Base-by-base conservation (phyloP, 2,797 vertebrate species). In the Oryzias sinensis region DNA sequence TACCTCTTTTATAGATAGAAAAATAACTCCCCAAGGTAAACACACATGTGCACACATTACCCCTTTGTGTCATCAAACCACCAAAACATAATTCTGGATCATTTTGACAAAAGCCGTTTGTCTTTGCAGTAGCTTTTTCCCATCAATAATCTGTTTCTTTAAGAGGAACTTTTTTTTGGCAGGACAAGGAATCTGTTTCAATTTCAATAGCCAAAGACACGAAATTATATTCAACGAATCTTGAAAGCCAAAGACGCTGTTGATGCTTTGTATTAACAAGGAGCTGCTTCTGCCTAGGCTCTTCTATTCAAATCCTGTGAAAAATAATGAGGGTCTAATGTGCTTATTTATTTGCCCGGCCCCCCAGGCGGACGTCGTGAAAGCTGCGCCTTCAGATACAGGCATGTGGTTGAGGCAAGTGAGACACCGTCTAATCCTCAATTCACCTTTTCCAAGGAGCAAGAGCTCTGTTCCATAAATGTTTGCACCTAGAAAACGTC, bases 321-420 rank as follows among this genome's bases (percentile, higher is more conserved):
- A 77, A 68, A 83, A 70, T 87, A 65, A 81, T 77, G 64, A 70
- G 70, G 49, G 73, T 66, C 64, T 84, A 66, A 78, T 82, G 52
- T 68, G 41, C 56, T 79, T 78, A 74, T 77, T 81, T 80, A 68
- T 82, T 72, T 80, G 72, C 81, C 51, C 56, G 25, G 51, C 55
- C 17, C 33, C 20, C 33, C 4, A 16, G 51, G 50, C 46, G 22
- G 25, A 56, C 14, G 41, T 43, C 29, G 29, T 41, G 49, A 70
- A 62, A 65, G 52, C 50, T 22, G 14, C 43, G 20, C 50, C 17
- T 46, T 46, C 59, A 45, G 46, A 68, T 62, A 45, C 54, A 51
- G 46, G 20, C 20, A 18, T 49, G 44, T 72, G 42, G 58, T 51
- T 0, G 8, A 33, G 14, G 60, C 42, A 72, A 49, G 55, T 24